phyloP scores from a whole-genome alignment of 2,888 invertebrate genomes.

The Villa cingulata region DNA sequence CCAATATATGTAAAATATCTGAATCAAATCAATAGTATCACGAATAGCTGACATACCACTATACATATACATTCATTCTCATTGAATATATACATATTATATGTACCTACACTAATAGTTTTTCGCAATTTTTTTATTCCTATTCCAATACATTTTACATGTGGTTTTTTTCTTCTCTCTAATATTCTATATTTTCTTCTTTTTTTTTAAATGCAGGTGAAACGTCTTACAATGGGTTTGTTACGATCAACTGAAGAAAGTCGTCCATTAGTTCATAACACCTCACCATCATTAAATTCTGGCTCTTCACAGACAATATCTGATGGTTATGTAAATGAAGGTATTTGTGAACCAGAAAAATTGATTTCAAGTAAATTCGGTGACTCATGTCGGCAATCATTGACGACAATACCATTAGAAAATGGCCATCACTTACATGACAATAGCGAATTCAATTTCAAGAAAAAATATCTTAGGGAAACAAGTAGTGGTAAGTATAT shows the following conservation, averaged over 20 bases:
- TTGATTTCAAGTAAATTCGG: conserved; percentile 35
- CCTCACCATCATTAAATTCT: conserved; percentile 46
- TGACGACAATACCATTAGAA: conserved; percentile 30
- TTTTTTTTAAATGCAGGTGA: conserved; percentile 37
- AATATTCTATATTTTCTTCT: conserved; percentile 1
- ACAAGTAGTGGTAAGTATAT: conserved; percentile 34
- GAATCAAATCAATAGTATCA: too few species aligned
- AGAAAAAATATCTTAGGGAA: conserved; percentile 33
- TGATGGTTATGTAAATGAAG: conserved; percentile 70
- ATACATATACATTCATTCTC: too few species aligned
- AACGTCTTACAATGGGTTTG: conserved; percentile 63
- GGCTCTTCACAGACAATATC: conserved; percentile 57
- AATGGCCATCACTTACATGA: conserved; percentile 27
- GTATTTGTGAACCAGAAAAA: conserved; percentile 50
- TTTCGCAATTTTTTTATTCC: not conserved
- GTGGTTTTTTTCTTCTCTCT: not conserved
- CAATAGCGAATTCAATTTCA: conserved; percentile 29
- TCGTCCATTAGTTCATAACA: conserved; percentile 58
- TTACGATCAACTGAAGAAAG: conserved; percentile 56
- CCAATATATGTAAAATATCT: too few species aligned
- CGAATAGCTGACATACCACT: too few species aligned
- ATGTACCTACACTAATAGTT: not conserved
- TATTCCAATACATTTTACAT: conserved; percentile 3
- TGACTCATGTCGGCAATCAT: conserved; percentile 35
- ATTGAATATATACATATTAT: too few species aligned